Conservation (phyloP, 2,113 vertebrate species). For the Bambusicola thoracicus region DNA sequence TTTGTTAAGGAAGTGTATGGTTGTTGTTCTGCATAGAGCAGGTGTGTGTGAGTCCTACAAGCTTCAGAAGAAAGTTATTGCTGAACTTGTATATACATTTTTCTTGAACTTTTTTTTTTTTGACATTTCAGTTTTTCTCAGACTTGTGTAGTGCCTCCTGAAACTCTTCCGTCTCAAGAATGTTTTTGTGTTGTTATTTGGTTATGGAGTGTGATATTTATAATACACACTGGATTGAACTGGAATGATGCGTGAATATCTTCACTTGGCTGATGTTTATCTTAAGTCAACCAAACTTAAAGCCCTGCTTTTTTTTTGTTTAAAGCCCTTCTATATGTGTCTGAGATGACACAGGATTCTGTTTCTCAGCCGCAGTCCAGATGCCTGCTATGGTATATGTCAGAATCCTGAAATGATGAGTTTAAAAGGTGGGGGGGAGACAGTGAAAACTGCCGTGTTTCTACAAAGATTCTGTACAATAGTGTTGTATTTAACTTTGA, state of each 20-base stretch:
- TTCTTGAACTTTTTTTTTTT: background rate
- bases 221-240: fast-evolving
- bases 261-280: background rate
- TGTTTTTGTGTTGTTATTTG: background rate
- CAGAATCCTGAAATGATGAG: background rate
- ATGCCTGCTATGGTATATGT: background rate
- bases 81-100: background rate
- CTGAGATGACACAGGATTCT: background rate
- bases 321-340: background rate
- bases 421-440: background rate
- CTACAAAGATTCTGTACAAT: background rate
- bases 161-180: background rate
- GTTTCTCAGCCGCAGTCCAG: background rate
- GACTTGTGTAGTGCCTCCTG: background rate
- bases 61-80: background rate
- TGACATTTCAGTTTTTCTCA: background rate
- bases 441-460: background rate
- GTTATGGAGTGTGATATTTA: background rate
- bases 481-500: background rate
- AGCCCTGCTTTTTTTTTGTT: background rate
- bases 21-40: background rate
- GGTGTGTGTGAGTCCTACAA: background rate
- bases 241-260: background rate
- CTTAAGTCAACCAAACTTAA: background rate
- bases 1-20: background rate